Evolutionary conservation across 2,888 invertebrate genomes (phyloP).

Genomic region (Nemurella pictetii): DNA sequence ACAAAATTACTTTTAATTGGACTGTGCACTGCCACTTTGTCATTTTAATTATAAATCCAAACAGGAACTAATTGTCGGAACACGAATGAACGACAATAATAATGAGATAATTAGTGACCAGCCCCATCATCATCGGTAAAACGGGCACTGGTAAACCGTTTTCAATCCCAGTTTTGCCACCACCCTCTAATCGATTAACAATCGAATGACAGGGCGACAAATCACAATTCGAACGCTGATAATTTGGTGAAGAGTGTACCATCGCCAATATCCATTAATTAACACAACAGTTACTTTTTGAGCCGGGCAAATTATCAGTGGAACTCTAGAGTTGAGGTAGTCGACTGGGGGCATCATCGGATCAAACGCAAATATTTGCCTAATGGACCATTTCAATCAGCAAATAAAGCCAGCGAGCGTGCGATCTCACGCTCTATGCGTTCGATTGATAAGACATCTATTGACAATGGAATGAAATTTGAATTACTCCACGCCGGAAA

Average conservation of each 20-base stretch:
- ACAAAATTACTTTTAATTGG: background rate
- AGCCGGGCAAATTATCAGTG: background rate
- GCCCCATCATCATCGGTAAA: background rate
- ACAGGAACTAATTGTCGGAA: background rate
- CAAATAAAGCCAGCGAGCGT: background rate
- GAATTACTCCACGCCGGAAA: background rate
- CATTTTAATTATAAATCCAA: background rate
- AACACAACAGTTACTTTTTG: background rate
- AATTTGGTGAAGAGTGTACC: background rate
- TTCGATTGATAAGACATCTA: background rate
- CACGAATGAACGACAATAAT: background rate
- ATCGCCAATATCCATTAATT: background rate
- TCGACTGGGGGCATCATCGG: background rate
- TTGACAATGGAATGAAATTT: background rate
- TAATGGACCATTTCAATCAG: background rate
- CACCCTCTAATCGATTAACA: background rate
- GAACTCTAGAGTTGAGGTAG: background rate
- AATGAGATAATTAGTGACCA: background rate
- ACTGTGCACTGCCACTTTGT: background rate
- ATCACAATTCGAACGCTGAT: background rate
- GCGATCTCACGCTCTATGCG: background rate
- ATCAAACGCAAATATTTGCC: background rate
- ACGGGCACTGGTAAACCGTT: background rate
- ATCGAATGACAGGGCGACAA: background rate
- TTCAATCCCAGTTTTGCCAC: background rate